phyloP scores from a whole-genome alignment of 2,888 invertebrate genomes.

The Lymantria dispar region DNA sequence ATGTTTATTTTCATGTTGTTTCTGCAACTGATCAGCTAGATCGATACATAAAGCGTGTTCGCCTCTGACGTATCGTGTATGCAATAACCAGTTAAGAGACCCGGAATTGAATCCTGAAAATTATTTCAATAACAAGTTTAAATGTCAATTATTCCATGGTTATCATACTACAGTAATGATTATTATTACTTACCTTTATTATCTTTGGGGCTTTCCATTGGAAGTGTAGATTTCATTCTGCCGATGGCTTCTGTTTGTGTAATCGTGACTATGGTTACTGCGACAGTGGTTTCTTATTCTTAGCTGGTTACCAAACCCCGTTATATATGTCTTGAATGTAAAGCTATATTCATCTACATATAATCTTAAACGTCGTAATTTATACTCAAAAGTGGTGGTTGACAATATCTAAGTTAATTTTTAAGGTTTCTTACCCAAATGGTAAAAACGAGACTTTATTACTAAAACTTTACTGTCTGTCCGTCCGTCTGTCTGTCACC shows the following conservation, averaged over 20 bases:
- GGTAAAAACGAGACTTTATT: too few species aligned
- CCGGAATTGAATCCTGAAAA: slow-evolving; percentile 49
- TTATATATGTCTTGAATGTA: too few species aligned
- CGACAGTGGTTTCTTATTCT: too few species aligned
- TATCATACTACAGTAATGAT: background rate
- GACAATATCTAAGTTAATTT: too few species aligned
- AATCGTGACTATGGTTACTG: slow-evolving; percentile 29
- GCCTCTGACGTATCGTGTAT: slow-evolving; percentile 70
- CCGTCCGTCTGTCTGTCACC: too few species aligned
- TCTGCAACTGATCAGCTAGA: slow-evolving; percentile 63
- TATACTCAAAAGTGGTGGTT: too few species aligned
- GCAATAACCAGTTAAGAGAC: slow-evolving; percentile 68
- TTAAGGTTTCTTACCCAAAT: too few species aligned
- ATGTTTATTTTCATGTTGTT: slow-evolving; percentile 56
- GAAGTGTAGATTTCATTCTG: slow-evolving; percentile 26
- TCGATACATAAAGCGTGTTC: slow-evolving; percentile 64
- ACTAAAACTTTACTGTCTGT: too few species aligned
- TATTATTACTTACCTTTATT: slow-evolving; percentile 19
- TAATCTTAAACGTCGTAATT: too few species aligned
- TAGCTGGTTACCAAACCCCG: too few species aligned
- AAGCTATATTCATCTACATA: too few species aligned
- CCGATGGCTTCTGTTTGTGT: slow-evolving; percentile 20
- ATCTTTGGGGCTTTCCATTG: slow-evolving; percentile 23
- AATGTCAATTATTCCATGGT: background rate
- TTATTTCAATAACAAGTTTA: background rate